A percentile compares a stretch with the other conserved stretches of the same genome.
These are phyloP conservation scores for Campoplex nolae DNA, from an alignment of 2,888 invertebrate species.

Conservation along the genomic window DNA sequence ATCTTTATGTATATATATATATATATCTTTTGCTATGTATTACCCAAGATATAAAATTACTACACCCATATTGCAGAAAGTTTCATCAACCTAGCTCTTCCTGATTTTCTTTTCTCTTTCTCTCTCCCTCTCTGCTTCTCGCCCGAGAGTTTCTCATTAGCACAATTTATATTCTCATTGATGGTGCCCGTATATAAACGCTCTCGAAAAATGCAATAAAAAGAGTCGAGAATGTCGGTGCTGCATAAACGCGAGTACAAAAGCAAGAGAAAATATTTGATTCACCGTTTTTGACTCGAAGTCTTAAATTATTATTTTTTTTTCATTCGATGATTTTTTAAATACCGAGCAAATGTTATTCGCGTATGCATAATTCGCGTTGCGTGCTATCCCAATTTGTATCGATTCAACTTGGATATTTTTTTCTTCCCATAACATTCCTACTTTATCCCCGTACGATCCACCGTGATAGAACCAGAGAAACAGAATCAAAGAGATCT, in stretches of 20 bases:
- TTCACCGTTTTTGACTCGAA: background rate
- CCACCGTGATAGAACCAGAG: background rate
- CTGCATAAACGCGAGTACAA: conserved; percentile 29
- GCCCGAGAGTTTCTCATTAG: conserved; percentile 64
- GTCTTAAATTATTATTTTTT: background rate
- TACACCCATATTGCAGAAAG: conserved; percentile 33
- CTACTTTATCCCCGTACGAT: conserved; percentile 32
- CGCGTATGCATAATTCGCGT: background rate
- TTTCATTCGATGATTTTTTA: background rate
- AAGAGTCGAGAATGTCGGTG: conserved; percentile 11
- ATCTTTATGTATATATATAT: background rate
- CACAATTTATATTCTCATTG: conserved; percentile 70
- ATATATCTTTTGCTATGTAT: conserved; percentile 11
- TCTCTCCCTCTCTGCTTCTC: conserved; percentile 1
- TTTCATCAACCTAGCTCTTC: conserved; percentile 45
- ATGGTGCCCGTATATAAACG: conserved; percentile 38
- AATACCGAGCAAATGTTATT: conserved; percentile 17
- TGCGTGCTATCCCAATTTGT: conserved; percentile 37
- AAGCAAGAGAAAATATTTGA: conserved; percentile 39
- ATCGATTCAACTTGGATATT: conserved; percentile 17
- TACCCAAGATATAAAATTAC: conserved; percentile 28
- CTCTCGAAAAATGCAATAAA: conserved; percentile 18
- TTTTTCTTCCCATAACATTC: conserved; percentile 1
- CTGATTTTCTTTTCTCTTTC: conserved; percentile 15
- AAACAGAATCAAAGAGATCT: conserved; percentile 19